A percentile compares a stretch with the other conserved stretches of the same genome.
Conservation (phyloP, 1,140 invertebrate genomes). For the Zaprionus lachaisei region DNA sequence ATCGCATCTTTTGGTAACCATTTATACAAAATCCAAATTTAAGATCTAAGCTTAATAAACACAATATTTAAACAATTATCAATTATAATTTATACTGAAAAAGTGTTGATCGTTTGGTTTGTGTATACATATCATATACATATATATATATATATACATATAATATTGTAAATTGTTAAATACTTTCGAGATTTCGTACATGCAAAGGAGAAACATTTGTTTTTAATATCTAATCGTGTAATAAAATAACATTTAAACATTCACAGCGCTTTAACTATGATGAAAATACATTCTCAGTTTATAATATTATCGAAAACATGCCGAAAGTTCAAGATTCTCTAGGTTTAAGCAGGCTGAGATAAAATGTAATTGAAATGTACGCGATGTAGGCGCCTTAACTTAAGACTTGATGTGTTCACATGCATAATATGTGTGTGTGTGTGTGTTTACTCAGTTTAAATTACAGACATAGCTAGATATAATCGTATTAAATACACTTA, state of each 20-base stretch:
- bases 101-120: slow-evolving; percentile 5
- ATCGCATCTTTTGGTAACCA: slow-evolving; percentile 24
- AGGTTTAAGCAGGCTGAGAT: slow-evolving; percentile 7
- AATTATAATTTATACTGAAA: slow-evolving; percentile 11
- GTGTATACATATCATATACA: neutral
- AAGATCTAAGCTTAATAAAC: slow-evolving; percentile 20
- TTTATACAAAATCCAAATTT: slow-evolving; percentile 7
- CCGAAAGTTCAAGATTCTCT: neutral
- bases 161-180: slow-evolving; percentile 53
- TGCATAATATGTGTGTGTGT: slow-evolving; percentile 43
- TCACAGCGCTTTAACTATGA: slow-evolving; percentile 58
- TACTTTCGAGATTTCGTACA: slow-evolving; percentile 64
- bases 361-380: neutral
- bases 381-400: slow-evolving; percentile 5
- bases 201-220: slow-evolving; percentile 39
- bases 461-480: slow-evolving; percentile 42
- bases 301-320: slow-evolving; percentile 28
- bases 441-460: slow-evolving; percentile 46
- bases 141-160: slow-evolving; percentile 1
- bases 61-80: slow-evolving; percentile 6
- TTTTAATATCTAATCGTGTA: slow-evolving; percentile 23
- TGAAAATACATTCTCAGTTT: slow-evolving; percentile 31
- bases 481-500: slow-evolving; percentile 45
- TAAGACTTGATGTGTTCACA: slow-evolving; percentile 12
- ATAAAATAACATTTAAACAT: slow-evolving; percentile 54